Evolutionary conservation across 2,888 invertebrate species (phyloP), one percentile per base, ranked within the genome.

Genomic region (Carterocephalus palaemon): DNA sequence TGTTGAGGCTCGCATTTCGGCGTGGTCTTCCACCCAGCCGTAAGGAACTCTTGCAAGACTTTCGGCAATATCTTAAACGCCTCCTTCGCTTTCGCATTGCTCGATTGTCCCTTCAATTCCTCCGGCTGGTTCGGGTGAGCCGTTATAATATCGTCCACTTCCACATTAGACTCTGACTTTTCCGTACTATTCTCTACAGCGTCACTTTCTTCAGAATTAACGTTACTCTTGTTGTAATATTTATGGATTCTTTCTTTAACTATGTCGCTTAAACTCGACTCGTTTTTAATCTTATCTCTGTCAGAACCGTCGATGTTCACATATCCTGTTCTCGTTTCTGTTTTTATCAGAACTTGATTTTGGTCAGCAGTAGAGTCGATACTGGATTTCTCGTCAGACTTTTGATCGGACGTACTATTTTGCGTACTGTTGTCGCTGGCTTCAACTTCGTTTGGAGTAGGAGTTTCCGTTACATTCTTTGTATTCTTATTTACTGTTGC

Each of bases 1-100:
- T 87, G 79, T 60, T 93, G 92, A 2, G 93, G 92, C 67, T 95
- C 92, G 64, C 93, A 94, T 57, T 88, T 87, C 0, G 81, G 68
- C 53, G 88, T 88, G 1, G 76, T 70, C 47, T 84, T 87, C 73
- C 75, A 82, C 50, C 87, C 84, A 19, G 77, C 84, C 20, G 77
- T 88, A 12, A 90, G 62, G 48, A 90, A 88, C 22, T 89, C 88
- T 62, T 90, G 89, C 16, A 90, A 78, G 3, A 89, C 86, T 52
- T 89, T 88, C 0, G 89, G 89, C 49, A 90, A 75, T 22, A 90
- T 71, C 59, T 75, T 81, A 28, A 79, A 71, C 0, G 67, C 65
- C 42, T 77, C 73, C 46, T 78, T 86, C 0, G 80, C 67, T 54
- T 68, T 78, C 1, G 70, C 68, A 19, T 61, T 67, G 54, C 77